Base-by-base conservation (phyloP, 2,797 vertebrate genomes). In the Loris lydekkerianus region DNA sequence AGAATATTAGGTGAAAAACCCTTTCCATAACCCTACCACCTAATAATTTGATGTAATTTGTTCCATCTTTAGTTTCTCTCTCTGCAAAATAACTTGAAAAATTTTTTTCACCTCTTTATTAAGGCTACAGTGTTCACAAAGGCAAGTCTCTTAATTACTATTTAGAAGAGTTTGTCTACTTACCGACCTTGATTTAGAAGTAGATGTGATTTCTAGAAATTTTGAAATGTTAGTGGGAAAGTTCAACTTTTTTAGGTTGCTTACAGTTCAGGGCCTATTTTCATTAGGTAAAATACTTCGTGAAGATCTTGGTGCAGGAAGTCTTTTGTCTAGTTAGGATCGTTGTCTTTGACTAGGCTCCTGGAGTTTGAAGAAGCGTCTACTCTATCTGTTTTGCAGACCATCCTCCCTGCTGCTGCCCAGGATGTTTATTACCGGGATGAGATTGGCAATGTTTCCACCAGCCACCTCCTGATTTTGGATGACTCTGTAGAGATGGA, bases 401-500 rank as follows among this genome's bases (percentile, higher is more conserved):
- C 99, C n/a, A 99, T 99, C 97, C 99, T 99, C 25, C 99, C 99
- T 14, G 99, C 99, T 58, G 99, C 99, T 0, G 99, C 99, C 94
- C 99, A 99, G 98, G 99, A 99, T 0, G 99, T 99, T 10, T 99
- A 99, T 97, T 99, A 99, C 98, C 98, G 99, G 86, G 99, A 99
- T 94, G 99, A 99, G 98, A 99, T 99, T 1, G 99, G 99, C 43
- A 99, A 99, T 98, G 99, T 99, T 97, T 99, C 99, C 96, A 99
- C 99, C 96, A 99, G 99, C 97, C 99, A 99, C 97, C 98, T 99
- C 91, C 99, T 99, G 83, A 97, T 99, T 86, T 98, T 99, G 96
- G 99, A 99, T 89, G 99, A 99, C 97, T 99, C 99, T 0, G 99
- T 99, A 46, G 99, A 99, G 98, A 99, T 99, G 98, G 99, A 99